phyloP scores from a whole-genome alignment of 2,888 invertebrate genomes.

The Lepidochrysops patricia region DNA sequence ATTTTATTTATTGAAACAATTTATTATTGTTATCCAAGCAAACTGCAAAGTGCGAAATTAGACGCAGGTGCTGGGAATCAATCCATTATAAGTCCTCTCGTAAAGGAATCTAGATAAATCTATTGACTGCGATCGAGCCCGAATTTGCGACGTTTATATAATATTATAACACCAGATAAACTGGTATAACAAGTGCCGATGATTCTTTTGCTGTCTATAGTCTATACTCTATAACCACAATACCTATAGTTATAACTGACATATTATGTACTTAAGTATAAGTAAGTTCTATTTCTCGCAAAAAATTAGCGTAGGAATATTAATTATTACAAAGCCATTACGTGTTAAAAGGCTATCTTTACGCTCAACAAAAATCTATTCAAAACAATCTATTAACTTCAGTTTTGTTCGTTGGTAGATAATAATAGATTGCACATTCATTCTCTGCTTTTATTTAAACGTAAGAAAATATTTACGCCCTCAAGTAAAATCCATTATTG shows the following conservation, averaged over 20 bases:
- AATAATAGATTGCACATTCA: neutral
- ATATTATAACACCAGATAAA: neutral
- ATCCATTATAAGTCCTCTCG: neutral
- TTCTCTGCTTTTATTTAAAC: neutral
- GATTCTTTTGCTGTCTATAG: too few relatives aligned
- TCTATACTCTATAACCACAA: too few relatives aligned
- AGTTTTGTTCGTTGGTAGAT: neutral
- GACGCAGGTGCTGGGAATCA: constrained; percentile 13
- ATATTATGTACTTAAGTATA: too few relatives aligned
- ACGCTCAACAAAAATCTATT: too few relatives aligned
- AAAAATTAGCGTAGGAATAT: too few relatives aligned
- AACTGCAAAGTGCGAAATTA: neutral
- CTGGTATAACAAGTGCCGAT: too few relatives aligned
- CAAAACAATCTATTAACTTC: neutral
- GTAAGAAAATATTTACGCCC: constrained; percentile 1
- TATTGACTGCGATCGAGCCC: constrained; percentile 7
- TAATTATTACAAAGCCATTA: too few relatives aligned
- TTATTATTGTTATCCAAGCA: neutral
- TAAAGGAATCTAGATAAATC: constrained; percentile 1
- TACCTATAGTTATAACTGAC: too few relatives aligned
- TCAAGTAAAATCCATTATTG: constrained; percentile 4
- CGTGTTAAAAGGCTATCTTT: too few relatives aligned
- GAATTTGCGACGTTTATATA: constrained; percentile 3
- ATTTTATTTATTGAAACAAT: too few relatives aligned
- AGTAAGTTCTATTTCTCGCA: too few relatives aligned